Conservation (phyloP, 2,888 invertebrate genomes). For the Stegana nigrithorax region DNA sequence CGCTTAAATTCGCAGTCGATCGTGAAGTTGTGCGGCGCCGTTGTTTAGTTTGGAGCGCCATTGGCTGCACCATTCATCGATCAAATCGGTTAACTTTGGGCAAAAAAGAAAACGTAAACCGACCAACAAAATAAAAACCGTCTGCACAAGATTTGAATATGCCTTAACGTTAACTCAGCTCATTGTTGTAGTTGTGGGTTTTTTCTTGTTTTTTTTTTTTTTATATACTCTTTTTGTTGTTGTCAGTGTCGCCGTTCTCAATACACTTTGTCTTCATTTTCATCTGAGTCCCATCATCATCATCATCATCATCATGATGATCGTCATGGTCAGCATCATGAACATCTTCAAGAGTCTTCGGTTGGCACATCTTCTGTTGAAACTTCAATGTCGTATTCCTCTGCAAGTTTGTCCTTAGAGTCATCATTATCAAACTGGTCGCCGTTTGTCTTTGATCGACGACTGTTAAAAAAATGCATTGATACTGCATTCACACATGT, state of each 20-base stretch:
- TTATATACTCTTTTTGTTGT: background rate
- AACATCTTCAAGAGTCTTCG: too few species aligned
- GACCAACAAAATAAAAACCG: background rate
- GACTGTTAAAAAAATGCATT: slow-evolving; percentile 47
- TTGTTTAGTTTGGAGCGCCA: slow-evolving; percentile 30
- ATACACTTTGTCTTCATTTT: slow-evolving; percentile 5
- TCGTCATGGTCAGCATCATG: slow-evolving; percentile 59
- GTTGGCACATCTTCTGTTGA: background rate
- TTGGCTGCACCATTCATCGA: slow-evolving; percentile 52
- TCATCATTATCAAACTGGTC: slow-evolving; percentile 16
- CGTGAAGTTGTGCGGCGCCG: background rate
- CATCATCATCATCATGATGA: slow-evolving; percentile 37
- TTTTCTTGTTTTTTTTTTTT: background rate
- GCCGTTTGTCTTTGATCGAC: slow-evolving; percentile 55
- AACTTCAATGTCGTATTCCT: slow-evolving; percentile 61
- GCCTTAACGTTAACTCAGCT: background rate
- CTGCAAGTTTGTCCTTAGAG: slow-evolving; percentile 28
- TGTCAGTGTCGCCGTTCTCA: slow-evolving; percentile 29
- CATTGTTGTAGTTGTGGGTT: slow-evolving; percentile 11
- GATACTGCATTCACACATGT: slow-evolving; percentile 47
- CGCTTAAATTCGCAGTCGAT: slow-evolving; percentile 54
- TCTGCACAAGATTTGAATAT: background rate
- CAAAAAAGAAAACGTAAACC: slow-evolving; percentile 46
- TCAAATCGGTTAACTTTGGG: slow-evolving; percentile 56
- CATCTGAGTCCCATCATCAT: background rate